Conservation (phyloP, 2,113 vertebrate genomes). For the Gyps fulvus region DNA sequence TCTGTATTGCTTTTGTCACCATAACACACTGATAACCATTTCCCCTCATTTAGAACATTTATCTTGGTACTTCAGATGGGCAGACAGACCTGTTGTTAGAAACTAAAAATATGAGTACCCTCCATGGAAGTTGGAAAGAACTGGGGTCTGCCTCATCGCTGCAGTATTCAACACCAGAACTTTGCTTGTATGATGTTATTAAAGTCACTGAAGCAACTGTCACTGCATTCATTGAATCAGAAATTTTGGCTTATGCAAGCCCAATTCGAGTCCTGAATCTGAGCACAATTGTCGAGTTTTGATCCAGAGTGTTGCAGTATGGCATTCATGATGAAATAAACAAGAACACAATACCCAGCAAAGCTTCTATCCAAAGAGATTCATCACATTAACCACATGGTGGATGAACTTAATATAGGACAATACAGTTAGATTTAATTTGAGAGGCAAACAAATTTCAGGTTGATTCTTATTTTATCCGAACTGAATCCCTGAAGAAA, state of each 20-base stretch:
- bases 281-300: not conserved
- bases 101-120: not conserved
- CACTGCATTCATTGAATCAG: not conserved
- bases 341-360: not conserved
- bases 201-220: not conserved
- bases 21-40: not conserved
- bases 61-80: not conserved
- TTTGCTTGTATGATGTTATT: not conserved
- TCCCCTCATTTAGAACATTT: not conserved
- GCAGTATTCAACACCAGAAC: not conserved
- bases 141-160: not conserved
- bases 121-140: not conserved
- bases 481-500: not conserved
- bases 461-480: not conserved
- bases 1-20: not conserved
- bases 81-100: not conserved
- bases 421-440: not conserved
- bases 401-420: not conserved
- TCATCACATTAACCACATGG: not conserved
- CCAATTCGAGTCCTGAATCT: not conserved
- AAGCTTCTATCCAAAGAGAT: not conserved
- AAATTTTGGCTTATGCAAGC: not conserved
- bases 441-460: not conserved
- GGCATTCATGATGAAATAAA: not conserved
- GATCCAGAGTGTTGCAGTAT: not conserved